These are phyloP conservation scores for Calameuta filiformis DNA, from an alignment of 2,888 invertebrate species.

Conservation along the genomic window DNA sequence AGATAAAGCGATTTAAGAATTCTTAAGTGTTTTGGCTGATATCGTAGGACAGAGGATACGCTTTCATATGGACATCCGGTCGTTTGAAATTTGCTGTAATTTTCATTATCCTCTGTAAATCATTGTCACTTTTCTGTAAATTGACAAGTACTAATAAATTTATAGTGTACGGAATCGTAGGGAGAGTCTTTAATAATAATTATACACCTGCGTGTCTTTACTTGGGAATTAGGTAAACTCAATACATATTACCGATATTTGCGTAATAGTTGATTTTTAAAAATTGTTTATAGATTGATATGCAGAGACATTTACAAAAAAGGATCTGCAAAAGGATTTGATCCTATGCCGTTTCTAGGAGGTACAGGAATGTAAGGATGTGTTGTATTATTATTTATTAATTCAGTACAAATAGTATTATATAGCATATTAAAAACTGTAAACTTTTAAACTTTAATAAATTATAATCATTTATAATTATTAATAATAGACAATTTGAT, in stretches of 20 bases:
- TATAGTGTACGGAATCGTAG: neutral
- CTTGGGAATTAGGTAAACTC: neutral
- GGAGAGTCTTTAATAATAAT: neutral
- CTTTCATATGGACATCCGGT: neutral
- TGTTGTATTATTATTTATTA: slow-evolving; percentile 10
- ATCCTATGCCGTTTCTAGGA: slow-evolving; percentile 79
- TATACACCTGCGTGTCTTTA: neutral
- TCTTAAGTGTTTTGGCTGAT: neutral
- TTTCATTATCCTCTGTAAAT: neutral
- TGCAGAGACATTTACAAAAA: slow-evolving; percentile 80
- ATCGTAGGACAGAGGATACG: neutral
- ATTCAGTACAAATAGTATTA: neutral
- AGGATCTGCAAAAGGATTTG: slow-evolving; percentile 74
- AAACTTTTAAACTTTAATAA: neutral
- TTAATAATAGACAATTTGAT: neutral
- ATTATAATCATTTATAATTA: neutral
- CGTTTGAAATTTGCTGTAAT: neutral
- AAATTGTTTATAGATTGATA: slow-evolving; percentile 67
- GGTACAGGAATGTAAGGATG: slow-evolving; percentile 80
- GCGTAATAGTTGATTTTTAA: neutral
- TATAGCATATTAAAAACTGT: neutral
- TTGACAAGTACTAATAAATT: neutral
- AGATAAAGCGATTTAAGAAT: neutral
- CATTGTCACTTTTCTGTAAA: neutral
- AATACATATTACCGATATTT: neutral